Evolutionary conservation across 2,797 vertebrate species (phyloP).

Genomic region (Mastacembelus armatus): DNA sequence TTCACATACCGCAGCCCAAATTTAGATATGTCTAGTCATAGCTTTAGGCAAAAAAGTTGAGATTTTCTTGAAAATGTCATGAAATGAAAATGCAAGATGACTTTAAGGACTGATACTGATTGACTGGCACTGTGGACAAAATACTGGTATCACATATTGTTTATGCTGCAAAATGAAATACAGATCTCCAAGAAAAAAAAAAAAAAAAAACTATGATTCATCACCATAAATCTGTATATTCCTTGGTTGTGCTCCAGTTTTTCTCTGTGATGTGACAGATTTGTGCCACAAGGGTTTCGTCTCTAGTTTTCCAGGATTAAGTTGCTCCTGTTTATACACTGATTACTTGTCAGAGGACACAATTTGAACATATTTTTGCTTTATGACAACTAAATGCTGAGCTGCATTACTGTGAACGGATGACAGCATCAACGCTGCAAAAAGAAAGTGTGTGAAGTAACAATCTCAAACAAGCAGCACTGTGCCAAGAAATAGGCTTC

Average conservation of each 20-base stretch:
- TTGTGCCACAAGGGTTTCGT: constrained; percentile 11
- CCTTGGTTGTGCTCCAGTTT: constrained; percentile 11
- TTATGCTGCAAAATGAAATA: constrained; percentile 41
- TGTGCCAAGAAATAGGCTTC: constrained; percentile 13
- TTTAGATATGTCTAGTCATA: constrained; percentile 39
- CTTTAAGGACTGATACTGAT: constrained; percentile 35
- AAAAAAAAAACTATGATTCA: constrained; percentile 33
- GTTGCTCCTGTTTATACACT: constrained; percentile 28
- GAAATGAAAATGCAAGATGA: no score
- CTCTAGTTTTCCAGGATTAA: constrained; percentile 2
- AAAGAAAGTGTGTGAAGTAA: constrained; percentile 15
- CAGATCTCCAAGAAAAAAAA: constrained; percentile 16
- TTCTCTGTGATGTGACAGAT: constrained; percentile 29
- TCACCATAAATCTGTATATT: constrained; percentile 21
- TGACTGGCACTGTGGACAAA: constrained; percentile 39
- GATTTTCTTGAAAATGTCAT: constrained; percentile 52
- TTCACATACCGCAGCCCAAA: constrained; percentile 26
- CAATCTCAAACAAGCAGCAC: constrained; percentile 28
- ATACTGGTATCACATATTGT: constrained; percentile 40
- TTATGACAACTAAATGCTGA: constrained; percentile 17
- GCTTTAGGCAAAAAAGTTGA: constrained; percentile 30
- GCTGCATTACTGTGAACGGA: constrained; percentile 30
- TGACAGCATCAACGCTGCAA: constrained; percentile 13
- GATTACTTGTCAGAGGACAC: constrained; percentile 38
- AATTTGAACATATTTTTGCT: constrained; percentile 23